Conservation (phyloP, 2,888 invertebrate species). For the Amiota communis region DNA sequence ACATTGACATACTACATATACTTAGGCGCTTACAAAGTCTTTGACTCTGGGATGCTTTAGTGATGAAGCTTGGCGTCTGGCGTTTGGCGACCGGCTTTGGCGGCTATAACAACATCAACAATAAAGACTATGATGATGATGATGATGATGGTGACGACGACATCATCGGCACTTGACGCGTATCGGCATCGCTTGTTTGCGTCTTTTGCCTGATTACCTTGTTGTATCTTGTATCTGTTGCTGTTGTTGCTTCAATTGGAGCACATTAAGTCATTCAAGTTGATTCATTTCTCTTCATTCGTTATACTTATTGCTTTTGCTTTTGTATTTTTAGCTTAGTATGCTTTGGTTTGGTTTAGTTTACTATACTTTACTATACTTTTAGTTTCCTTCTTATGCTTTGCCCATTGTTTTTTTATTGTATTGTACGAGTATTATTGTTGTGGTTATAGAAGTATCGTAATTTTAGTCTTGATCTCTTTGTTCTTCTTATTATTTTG, state of each 20-base stretch:
- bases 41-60: background rate
- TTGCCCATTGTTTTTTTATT: constrained; percentile 19
- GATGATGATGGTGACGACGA: background rate
- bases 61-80: background rate
- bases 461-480: constrained; percentile 18
- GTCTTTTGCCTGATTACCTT: constrained; percentile 27
- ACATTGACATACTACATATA: background rate
- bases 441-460: constrained; percentile 25
- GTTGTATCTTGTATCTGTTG: constrained; percentile 29
- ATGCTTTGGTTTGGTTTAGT: background rate
- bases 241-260: constrained; percentile 40
- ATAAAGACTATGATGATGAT: no score
- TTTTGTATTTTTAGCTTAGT: constrained; percentile 2
- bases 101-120: constrained; percentile 7
- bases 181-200: constrained; percentile 28
- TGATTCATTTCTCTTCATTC: constrained; percentile 36
- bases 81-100: constrained; percentile 10
- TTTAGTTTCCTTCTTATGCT: constrained; percentile 17
- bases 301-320: constrained; percentile 15
- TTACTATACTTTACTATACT: background rate
- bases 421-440: no score
- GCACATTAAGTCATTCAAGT: constrained; percentile 46
- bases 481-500: constrained; percentile 9
- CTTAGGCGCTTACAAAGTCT: background rate
- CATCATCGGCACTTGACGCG: constrained; percentile 35